Conservation (phyloP, 2,797 vertebrate genomes). For the Halcyon smyrnensis region DNA sequence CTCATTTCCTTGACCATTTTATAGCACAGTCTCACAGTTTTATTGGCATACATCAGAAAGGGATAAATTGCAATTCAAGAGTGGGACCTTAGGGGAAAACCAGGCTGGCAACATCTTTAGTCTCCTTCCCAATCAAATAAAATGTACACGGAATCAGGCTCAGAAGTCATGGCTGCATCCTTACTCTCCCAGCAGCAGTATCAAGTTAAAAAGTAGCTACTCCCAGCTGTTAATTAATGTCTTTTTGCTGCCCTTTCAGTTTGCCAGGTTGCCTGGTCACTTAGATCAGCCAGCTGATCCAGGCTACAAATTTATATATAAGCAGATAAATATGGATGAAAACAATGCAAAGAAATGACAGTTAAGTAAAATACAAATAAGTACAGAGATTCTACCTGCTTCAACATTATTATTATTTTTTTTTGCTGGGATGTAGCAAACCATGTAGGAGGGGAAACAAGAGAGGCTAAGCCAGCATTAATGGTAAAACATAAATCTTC, state of each 20-base stretch:
- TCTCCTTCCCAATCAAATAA: not conserved
- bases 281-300: not conserved
- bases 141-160: not conserved
- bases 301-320: not conserved
- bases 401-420: not conserved
- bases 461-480: not conserved
- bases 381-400: not conserved
- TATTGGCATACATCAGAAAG: not conserved
- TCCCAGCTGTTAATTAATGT: not conserved
- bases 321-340: not conserved
- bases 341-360: not conserved
- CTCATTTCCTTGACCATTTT: conserved; percentile 31
- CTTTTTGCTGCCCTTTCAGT: not conserved
- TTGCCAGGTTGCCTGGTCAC: not conserved
- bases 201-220: not conserved
- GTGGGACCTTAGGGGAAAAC: not conserved
- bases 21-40: not conserved
- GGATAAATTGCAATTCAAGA: not conserved
- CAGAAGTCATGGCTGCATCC: not conserved
- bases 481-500: not conserved
- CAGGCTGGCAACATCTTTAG: not conserved
- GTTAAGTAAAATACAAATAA: not conserved
- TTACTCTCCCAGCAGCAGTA: not conserved
- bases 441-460: not conserved
- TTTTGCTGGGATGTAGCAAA: not conserved